Base-by-base conservation (phyloP, 2,888 invertebrate species). In the Sinopyrophorus schimmeli region DNA sequence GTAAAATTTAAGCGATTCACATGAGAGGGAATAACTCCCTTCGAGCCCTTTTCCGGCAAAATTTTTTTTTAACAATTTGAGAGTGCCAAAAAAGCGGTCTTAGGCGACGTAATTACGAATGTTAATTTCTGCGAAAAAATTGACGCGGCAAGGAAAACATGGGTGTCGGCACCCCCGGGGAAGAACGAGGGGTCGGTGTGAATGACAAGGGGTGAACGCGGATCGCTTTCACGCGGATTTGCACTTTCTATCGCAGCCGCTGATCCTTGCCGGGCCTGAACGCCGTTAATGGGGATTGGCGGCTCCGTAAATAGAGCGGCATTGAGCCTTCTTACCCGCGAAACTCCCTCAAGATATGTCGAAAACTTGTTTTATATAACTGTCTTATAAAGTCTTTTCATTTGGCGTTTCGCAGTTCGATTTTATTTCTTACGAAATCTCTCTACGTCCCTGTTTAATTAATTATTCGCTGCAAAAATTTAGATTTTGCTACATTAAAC, bases 241-340 rank as follows among this genome's bases (percentile, higher is more conserved):
- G 64, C 67, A 66, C 67, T 65, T 54, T 62, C 56, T 62, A 61
- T 62, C 61, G 58, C 54, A 56, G 64, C 63, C 65, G 63, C 65
- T 66, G 67, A 68, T 67, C 64, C 65, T 65, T 65, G 63, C 61
- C 59, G 56, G 64, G 60, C 64, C 65, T 63, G 64, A 65, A 66
- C 64, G 65, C 60, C 64, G 67, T 67, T 71, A 72, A 72, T 72
- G 70, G 72, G 72, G 72, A 72, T 72, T 71, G 72, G 71, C 70
- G 71, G 69, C 69, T 70, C 69, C 67, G 71, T 69, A 72, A 73
- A 72, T 72, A 73, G 71, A 71, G 70, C 71, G 72, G 68, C 70
- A 71, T 71, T 72, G 70, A 72, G 71, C 72, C 70, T 69, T 67
- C 66, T 67, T 67, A 67, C 59, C 57, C 47, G 51, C 47, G 38